phyloP scores from a whole-genome alignment of 37 sponge, comb jelly and placozoan species.

The Aphrocallistes beatrix region DNA sequence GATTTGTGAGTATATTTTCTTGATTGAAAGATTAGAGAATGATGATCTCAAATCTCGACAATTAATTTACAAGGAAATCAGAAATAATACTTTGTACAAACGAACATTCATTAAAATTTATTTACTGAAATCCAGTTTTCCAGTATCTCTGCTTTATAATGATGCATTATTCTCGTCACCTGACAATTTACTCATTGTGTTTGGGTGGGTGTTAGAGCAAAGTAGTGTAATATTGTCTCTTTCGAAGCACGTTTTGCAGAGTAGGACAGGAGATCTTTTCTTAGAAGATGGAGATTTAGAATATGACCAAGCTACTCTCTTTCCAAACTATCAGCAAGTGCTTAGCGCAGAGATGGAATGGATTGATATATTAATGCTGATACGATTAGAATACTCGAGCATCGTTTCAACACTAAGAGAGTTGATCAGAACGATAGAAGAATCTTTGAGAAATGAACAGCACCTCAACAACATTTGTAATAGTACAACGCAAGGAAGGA shows the following conservation, averaged over 20 bases:
- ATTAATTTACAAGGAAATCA: not conserved
- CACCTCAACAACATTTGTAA: too few species aligned
- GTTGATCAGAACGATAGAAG: too few species aligned
- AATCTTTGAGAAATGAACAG: too few species aligned
- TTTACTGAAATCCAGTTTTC: not conserved
- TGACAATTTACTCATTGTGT: not conserved
- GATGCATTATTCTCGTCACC: not conserved
- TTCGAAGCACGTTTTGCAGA: not conserved
- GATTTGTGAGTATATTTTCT: conserved; percentile 16
- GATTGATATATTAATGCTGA: too few species aligned
- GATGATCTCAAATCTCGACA: not conserved
- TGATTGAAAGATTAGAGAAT: not conserved
- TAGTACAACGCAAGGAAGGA: too few species aligned
- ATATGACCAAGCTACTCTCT: too few species aligned
- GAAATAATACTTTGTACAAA: not conserved
- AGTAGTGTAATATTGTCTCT: not conserved
- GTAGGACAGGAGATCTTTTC: not conserved
- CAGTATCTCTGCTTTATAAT: not conserved
- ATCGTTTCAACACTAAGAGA: too few species aligned
- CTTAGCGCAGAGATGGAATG: too few species aligned
- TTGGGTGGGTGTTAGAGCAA: not conserved
- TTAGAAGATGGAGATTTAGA: not conserved
- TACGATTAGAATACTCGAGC: too few species aligned
- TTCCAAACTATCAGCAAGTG: too few species aligned
- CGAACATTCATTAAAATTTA: not conserved